These are phyloP conservation scores for Lithosia quadra DNA, from an alignment of 2,888 invertebrate species.

Conservation along the genomic window DNA sequence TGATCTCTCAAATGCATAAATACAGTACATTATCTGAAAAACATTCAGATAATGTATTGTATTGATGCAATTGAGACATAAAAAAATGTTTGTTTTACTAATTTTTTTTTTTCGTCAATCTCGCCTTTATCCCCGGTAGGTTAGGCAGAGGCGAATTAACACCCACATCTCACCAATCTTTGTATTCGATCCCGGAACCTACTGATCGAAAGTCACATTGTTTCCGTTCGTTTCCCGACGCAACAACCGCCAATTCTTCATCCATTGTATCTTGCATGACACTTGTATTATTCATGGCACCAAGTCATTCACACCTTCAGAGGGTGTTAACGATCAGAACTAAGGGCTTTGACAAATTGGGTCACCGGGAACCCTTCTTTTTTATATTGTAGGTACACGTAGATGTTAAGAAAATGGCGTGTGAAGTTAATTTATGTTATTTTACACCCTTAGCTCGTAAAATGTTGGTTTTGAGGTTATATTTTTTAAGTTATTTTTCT, in stretches of 20 bases:
- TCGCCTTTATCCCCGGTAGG: too few relatives aligned
- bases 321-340: constrained; percentile 35
- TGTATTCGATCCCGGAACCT: too few relatives aligned
- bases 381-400: constrained; percentile 2
- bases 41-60: too few relatives aligned
- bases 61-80: too few relatives aligned
- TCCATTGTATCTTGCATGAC: constrained; percentile 30
- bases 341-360: constrained; percentile 30
- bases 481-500: neutral
- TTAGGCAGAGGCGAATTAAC: too few relatives aligned
- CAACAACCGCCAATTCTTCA: neutral
- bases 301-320: constrained; percentile 27
- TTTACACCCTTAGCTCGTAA: neutral
- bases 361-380: constrained; percentile 16
- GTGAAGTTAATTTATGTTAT: neutral
- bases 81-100: too few relatives aligned
- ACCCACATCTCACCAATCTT: too few relatives aligned
- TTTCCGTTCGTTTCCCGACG: neutral
- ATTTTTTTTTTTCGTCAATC: too few relatives aligned
- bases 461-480: neutral
- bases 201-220: neutral
- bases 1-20: too few relatives aligned
- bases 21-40: too few relatives aligned
- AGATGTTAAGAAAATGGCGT: neutral
- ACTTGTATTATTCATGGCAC: constrained; percentile 42